These are phyloP conservation scores for Carassius auratus DNA, from an alignment of 2,113 vertebrate genomes.

Conservation along the genomic window DNA sequence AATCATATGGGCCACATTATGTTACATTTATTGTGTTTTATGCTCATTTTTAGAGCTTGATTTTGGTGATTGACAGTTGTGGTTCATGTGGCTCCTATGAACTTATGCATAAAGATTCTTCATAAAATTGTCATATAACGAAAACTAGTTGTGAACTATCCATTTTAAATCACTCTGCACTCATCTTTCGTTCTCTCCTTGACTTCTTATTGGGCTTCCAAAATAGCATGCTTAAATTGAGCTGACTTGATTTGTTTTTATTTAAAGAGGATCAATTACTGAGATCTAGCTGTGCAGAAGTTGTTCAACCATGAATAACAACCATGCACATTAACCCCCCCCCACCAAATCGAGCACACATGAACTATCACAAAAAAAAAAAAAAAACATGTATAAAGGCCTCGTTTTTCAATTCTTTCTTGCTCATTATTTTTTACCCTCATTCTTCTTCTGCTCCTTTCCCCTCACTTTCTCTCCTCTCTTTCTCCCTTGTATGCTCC, in stretches of 20 bases:
- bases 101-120: background rate
- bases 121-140: background rate
- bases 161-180: background rate
- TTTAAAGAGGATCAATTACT: slow-evolving; percentile 38
- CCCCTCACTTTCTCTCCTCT: background rate
- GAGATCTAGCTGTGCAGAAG: background rate
- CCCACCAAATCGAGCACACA: slow-evolving; percentile 5
- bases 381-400: background rate
- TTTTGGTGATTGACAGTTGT: background rate
- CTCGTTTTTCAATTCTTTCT: slow-evolving; percentile 10
- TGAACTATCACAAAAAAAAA: background rate
- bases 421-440: background rate
- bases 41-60: background rate
- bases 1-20: background rate
- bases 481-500: background rate
- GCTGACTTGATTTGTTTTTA: slow-evolving; percentile 31
- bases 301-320: slow-evolving; percentile 17
- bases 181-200: background rate
- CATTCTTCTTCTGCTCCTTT: background rate
- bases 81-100: background rate
- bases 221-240: slow-evolving; percentile 17
- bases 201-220: background rate
- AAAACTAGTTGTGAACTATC: background rate
- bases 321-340: background rate
- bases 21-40: background rate